phyloP scores from a whole-genome alignment of 2,888 invertebrate genomes.

The Cheilosia variabilis region DNA sequence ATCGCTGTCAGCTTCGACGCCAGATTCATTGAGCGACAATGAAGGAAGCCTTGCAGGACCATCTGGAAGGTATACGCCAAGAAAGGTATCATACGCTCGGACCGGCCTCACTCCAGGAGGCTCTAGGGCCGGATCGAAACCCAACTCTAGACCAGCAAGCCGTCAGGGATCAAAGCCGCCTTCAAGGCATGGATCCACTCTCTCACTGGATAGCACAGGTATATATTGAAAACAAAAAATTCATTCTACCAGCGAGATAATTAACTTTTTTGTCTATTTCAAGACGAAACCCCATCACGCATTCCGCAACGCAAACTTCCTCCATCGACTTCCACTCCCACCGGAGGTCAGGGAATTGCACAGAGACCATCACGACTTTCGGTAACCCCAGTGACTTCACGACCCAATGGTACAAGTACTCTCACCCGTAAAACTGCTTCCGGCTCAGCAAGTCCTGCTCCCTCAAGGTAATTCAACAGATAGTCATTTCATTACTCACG shows the following conservation, averaged over 20 bases:
- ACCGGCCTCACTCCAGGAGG: constrained; percentile 90
- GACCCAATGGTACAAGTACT: constrained; percentile 88
- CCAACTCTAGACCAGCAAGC: constrained; percentile 93
- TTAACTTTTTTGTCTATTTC: constrained; percentile 4
- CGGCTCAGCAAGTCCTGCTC: constrained; percentile 90
- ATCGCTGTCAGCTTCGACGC: constrained; percentile 93
- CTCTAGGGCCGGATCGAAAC: constrained; percentile 89
- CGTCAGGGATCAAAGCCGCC: constrained; percentile 95
- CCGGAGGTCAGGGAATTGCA: constrained; percentile 84
- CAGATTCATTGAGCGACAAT: constrained; percentile 94
- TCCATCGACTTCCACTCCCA: constrained; percentile 86
- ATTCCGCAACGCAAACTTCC: constrained; percentile 90
- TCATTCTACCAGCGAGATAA: background rate
- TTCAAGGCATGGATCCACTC: constrained; percentile 95
- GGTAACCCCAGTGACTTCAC: constrained; percentile 86
- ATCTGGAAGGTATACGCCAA: constrained; percentile 85
- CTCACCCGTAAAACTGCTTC: constrained; percentile 89
- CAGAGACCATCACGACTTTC: constrained; percentile 85
- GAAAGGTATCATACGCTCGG: constrained; percentile 81
- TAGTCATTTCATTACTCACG: background rate
- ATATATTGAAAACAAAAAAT: background rate
- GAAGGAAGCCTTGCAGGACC: constrained; percentile 90
- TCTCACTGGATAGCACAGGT: constrained; percentile 95
- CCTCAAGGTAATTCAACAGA: constrained; percentile 87
- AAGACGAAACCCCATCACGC: constrained; percentile 88